Conservation (phyloP, 37 sponge, comb jelly and placozoan genomes). For the Dysidea cf. avara region DNA sequence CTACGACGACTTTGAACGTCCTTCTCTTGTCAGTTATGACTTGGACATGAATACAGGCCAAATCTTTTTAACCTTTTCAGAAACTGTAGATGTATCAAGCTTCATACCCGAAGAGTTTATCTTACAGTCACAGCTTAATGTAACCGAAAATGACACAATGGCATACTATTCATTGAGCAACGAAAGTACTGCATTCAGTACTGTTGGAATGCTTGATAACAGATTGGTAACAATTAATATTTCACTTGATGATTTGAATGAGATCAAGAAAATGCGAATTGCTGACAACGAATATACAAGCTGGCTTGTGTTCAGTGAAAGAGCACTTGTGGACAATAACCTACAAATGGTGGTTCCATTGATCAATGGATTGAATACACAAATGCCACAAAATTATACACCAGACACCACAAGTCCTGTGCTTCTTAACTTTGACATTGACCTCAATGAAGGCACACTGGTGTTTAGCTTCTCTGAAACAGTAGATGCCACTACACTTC, state of each 20-base stretch:
- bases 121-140: slow-evolving; percentile 67
- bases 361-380: slow-evolving; percentile 68
- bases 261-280: slow-evolving; percentile 79
- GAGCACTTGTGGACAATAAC: slow-evolving; percentile 76
- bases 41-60: slow-evolving; percentile 79
- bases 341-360: slow-evolving; percentile 67
- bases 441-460: slow-evolving; percentile 69
- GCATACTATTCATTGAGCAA: slow-evolving; percentile 53
- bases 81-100: slow-evolving; percentile 82
- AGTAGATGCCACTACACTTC: slow-evolving; percentile 78
- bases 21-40: slow-evolving; percentile 65
- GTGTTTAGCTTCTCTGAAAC: slow-evolving; percentile 83
- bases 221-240: slow-evolving; percentile 67
- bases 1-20: slow-evolving; percentile 59
- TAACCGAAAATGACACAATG: slow-evolving; percentile 51
- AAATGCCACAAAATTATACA: slow-evolving; percentile 48
- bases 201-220: slow-evolving; percentile 71
- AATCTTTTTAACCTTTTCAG: slow-evolving; percentile 77
- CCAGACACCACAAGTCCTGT: slow-evolving; percentile 65
- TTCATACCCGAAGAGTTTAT: slow-evolving; percentile 52
- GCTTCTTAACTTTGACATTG: slow-evolving; percentile 52
- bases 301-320: slow-evolving; percentile 74
- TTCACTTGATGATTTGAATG: slow-evolving; percentile 78
- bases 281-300: slow-evolving; percentile 54
- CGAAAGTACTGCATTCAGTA: slow-evolving; percentile 45